These are phyloP conservation scores for Eospalax fontanierii DNA, from an alignment of 2,797 vertebrate genomes.

Conservation along the genomic window DNA sequence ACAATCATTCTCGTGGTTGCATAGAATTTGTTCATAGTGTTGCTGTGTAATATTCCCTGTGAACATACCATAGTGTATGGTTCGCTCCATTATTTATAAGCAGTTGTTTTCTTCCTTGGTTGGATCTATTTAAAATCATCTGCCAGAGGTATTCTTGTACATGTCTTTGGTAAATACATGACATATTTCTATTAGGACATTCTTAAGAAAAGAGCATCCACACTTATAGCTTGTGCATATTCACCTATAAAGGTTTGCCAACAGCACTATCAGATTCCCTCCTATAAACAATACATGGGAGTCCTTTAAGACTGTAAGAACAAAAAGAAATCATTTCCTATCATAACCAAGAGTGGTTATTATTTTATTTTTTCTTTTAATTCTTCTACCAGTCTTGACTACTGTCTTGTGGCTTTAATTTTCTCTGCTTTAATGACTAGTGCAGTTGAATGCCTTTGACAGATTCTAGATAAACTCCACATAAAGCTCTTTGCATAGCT, in stretches of 20 bases:
- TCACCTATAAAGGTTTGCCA: not conserved
- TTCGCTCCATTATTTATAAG: not conserved
- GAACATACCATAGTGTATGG: not conserved
- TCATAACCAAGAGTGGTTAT: not conserved
- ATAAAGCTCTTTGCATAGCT: not conserved
- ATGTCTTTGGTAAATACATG: not conserved
- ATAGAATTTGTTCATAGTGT: not conserved
- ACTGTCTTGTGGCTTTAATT: not conserved
- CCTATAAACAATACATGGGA: not conserved
- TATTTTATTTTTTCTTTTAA: not conserved
- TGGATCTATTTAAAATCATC: constrained; percentile 14
- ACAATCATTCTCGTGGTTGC: not conserved
- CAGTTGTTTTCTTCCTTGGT: not conserved
- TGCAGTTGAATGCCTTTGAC: not conserved
- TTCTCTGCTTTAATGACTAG: not conserved
- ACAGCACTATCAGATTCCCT: not conserved
- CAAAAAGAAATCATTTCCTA: not conserved
- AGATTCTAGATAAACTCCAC: not conserved
- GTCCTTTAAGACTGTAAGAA: not conserved
- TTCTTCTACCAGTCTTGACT: not conserved
- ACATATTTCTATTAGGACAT: not conserved
- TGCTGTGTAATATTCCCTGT: not conserved
- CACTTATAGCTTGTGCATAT: not conserved
- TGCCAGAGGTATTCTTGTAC: not conserved
- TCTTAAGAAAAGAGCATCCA: not conserved